Conservation (phyloP, 2,888 invertebrate species). For the Thereva nobilitata region DNA sequence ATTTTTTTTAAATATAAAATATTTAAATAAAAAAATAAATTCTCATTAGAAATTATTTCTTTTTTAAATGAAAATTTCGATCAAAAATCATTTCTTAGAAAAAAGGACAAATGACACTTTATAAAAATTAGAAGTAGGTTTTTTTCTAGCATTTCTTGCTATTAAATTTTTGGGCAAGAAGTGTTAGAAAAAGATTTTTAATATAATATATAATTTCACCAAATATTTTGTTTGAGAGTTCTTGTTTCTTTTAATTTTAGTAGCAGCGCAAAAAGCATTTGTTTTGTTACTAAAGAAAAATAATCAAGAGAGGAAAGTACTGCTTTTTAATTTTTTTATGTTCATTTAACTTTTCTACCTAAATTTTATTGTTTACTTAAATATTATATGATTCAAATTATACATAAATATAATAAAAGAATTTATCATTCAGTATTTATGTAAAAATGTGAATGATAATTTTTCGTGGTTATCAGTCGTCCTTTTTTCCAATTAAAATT, state of each 20-base stretch:
- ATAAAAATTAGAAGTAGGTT: neutral
- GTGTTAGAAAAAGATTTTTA: neutral
- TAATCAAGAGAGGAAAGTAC: slow-evolving; percentile 17
- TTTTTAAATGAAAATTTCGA: no score
- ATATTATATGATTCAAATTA: slow-evolving; percentile 3
- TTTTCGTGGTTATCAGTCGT: slow-evolving; percentile 39
- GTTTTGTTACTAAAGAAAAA: neutral
- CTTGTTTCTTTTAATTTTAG: no score
- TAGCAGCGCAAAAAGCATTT: no score
- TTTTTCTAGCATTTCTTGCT: slow-evolving; percentile 22
- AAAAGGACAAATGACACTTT: slow-evolving; percentile 51
- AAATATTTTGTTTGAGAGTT: no score
- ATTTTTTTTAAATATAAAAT: no score
- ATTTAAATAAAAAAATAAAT: neutral
- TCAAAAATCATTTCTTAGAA: slow-evolving; percentile 43
- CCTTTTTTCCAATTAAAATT: slow-evolving; percentile 42
- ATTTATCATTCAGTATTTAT: no score
- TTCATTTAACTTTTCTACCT: slow-evolving; percentile 3
- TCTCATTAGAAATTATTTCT: no score
- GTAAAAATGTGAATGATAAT: slow-evolving; percentile 10
- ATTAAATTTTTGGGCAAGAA: neutral
- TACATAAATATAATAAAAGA: no score
- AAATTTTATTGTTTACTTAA: slow-evolving; percentile 5
- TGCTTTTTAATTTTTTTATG: slow-evolving; percentile 15
- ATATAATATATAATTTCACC: no score